A percentile compares a stretch with the other conserved stretches of the same genome.
Conservation (phyloP, 2,797 vertebrate species). For the Lophotriccus pileatus region DNA sequence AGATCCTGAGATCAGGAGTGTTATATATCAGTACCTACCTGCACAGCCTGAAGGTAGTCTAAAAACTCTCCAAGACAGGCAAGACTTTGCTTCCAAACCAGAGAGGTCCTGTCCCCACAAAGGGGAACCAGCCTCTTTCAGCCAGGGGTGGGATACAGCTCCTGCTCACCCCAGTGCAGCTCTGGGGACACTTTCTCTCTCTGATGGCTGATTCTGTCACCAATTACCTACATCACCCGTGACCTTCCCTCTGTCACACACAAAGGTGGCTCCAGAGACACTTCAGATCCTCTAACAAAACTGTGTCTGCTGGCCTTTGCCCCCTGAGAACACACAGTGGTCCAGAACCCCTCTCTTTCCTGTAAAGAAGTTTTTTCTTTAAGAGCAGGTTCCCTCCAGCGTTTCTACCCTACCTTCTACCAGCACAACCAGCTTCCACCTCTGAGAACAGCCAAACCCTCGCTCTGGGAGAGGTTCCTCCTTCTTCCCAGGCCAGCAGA, state of each 20-base stretch:
- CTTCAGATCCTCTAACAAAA: background rate
- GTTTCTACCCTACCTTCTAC: background rate
- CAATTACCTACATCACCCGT: background rate
- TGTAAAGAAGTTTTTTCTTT: background rate
- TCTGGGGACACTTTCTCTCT: background rate
- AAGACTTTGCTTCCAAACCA: background rate
- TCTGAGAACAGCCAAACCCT: background rate
- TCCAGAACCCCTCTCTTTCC: background rate
- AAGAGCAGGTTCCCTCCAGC: background rate
- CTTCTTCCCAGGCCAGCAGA: background rate
- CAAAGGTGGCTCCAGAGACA: background rate
- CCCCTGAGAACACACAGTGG: background rate
- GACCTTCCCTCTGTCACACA: background rate
- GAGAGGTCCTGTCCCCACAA: background rate
- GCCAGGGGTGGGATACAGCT: background rate
- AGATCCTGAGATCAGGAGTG: background rate
- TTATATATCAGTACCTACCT: too few species aligned
- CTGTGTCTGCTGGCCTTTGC: background rate
- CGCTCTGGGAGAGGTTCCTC: fast-evolving
- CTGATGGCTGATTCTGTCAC: background rate
- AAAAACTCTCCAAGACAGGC: background rate
- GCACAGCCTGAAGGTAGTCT: background rate
- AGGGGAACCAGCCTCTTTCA: background rate
- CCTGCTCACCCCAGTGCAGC: background rate
- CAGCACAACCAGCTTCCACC: background rate